Evolutionary conservation across 2,797 vertebrate genomes (phyloP).

Genomic region (Lycodopsis pacificus): DNA sequence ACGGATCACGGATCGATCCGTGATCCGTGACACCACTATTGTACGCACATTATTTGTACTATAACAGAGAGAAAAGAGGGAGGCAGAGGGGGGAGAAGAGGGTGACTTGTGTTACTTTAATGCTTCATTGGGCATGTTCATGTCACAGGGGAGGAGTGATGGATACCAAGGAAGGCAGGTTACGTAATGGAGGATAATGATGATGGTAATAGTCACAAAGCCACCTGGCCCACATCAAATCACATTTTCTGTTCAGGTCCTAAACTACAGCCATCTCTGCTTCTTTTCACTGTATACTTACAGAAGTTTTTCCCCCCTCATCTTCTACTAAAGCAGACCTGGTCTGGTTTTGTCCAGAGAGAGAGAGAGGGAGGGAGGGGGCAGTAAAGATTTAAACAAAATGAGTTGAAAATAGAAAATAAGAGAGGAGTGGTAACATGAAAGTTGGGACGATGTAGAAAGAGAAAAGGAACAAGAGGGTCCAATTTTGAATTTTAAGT

Average conservation of each 20-base stretch:
- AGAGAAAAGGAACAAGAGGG: not conserved
- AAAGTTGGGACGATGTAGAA: not conserved
- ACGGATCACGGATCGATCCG: no score
- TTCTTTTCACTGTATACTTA: not conserved
- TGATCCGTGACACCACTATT: no score
- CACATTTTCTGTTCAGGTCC: not conserved
- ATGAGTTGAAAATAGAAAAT: constrained; percentile 6
- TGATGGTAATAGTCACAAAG: not conserved
- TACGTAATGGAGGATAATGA: constrained; percentile 25
- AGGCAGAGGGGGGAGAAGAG: not conserved
- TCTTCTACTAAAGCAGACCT: no score
- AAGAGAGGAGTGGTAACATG: not conserved
- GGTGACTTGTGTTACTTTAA: constrained; percentile 28
- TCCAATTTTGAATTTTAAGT: no score
- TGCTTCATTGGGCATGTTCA: constrained; percentile 23
- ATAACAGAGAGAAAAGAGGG: not conserved
- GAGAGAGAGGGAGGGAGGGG: not conserved
- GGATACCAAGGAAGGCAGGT: constrained; percentile 27
- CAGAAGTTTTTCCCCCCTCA: not conserved
- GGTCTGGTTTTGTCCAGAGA: not conserved
- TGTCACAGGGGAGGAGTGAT: constrained; percentile 19
- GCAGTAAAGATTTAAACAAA: not conserved
- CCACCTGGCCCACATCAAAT: not conserved
- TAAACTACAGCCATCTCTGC: not conserved
- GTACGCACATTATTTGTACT: not conserved